Percentiles rank a stretch among this genome's conserved stretches.
Conservation (phyloP, 2,888 invertebrate genomes). For the Phytoseiulus persimilis region DNA sequence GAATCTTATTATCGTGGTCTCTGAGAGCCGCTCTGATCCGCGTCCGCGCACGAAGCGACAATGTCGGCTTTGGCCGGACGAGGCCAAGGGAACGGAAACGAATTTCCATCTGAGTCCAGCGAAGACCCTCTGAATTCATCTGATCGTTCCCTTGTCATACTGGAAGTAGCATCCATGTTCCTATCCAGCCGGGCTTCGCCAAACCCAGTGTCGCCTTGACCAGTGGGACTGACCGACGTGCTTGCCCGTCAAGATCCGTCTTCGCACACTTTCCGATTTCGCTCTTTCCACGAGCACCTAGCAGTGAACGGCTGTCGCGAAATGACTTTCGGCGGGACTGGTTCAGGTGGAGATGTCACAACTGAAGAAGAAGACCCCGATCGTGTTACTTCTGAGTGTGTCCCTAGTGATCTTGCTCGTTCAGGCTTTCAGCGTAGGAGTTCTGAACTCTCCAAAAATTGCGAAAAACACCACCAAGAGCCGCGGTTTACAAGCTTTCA, state of each 20-base stretch:
- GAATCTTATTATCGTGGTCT: too few species aligned
- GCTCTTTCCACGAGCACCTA: not conserved
- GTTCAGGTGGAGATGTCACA: not conserved
- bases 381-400: not conserved
- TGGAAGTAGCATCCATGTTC: too few species aligned
- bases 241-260: not conserved
- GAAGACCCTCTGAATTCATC: too few species aligned
- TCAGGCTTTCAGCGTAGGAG: not conserved
- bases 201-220: not conserved
- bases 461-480: not conserved
- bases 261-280: not conserved
- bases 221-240: not conserved
- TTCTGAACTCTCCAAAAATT: not conserved
- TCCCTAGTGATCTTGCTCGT: not conserved
- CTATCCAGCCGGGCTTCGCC: not conserved
- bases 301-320: not conserved
- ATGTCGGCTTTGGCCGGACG: too few species aligned
- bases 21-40: too few species aligned
- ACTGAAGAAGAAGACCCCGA: not conserved
- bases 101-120: too few species aligned
- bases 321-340: not conserved
- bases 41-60: too few species aligned
- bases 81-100: too few species aligned
- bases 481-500: slow-evolving; percentile 8
- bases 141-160: too few species aligned